Conservation (phyloP, 2,888 invertebrate genomes). For the Slavum lentiscoides region DNA sequence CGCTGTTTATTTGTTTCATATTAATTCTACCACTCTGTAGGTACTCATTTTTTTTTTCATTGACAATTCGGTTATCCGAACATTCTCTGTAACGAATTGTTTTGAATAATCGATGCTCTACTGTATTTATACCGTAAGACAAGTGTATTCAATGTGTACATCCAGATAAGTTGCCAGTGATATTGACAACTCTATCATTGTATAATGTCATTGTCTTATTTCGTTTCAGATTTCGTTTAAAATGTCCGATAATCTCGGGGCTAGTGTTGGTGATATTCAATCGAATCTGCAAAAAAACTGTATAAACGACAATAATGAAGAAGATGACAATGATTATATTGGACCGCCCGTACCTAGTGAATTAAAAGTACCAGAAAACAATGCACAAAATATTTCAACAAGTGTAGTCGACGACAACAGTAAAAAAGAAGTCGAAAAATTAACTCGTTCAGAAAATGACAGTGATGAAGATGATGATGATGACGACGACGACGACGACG, state of each 20-base stretch:
- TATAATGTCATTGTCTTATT: too few species aligned
- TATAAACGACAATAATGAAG: not conserved
- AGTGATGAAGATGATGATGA: constrained; percentile 62
- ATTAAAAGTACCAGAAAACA: constrained; percentile 15
- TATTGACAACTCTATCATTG: too few species aligned
- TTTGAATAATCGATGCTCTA: too few species aligned
- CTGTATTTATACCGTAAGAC: too few species aligned
- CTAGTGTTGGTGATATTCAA: constrained; percentile 12
- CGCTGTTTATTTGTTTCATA: too few species aligned
- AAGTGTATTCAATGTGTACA: too few species aligned
- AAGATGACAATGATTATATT: constrained; percentile 56
- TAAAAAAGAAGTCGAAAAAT: constrained; percentile 12
- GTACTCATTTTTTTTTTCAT: too few species aligned
- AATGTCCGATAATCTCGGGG: constrained; percentile 7
- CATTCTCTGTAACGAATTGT: too few species aligned
- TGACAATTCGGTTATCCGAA: too few species aligned
- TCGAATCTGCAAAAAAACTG: constrained; percentile 13
- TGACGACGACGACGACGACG: constrained; percentile 59
- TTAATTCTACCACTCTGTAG: too few species aligned
- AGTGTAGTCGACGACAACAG: not conserved
- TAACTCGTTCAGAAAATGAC: constrained; percentile 54
- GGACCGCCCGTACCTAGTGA: constrained; percentile 60
- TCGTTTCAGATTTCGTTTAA: constrained; percentile 8
- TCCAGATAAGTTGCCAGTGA: too few species aligned
- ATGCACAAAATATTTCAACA: not conserved